Percentiles rank a stretch among this genome's conserved stretches.
phyloP scores from a whole-genome alignment of 2,113 vertebrate species.

The Ornithorhynchus anatinus region DNA sequence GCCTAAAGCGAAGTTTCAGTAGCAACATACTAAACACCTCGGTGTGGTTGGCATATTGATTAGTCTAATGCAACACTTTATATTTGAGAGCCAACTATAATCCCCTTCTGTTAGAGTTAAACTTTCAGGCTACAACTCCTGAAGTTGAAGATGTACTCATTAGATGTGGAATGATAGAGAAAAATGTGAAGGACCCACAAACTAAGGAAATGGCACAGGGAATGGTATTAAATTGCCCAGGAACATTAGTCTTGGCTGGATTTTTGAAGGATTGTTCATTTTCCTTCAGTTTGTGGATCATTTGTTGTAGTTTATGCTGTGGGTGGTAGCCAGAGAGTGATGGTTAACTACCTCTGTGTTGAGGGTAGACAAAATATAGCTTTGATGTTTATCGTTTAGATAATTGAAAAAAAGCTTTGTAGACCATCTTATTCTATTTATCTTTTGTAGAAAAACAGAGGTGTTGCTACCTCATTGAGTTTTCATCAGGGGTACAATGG shows the following conservation, averaged over 20 bases:
- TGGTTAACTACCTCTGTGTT: neutral
- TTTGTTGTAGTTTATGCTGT: conserved; percentile 14
- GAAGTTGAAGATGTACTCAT: neutral
- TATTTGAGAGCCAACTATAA: conserved; percentile 8
- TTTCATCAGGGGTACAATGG: neutral
- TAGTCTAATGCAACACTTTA: neutral
- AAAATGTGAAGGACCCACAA: conserved; percentile 19
- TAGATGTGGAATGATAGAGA: conserved; percentile 11
- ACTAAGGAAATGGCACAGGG: conserved; percentile 36
- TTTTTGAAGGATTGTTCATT: conserved; percentile 24
- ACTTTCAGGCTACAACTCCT: conserved; percentile 6
- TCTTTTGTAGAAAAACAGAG: neutral
- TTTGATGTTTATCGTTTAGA: neutral
- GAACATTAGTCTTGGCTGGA: conserved; percentile 15
- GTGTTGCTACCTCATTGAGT: neutral
- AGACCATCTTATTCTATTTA: neutral
- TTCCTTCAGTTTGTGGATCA: neutral
- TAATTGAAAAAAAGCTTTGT: neutral
- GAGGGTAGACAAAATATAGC: neutral
- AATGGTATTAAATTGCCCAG: conserved; percentile 25
- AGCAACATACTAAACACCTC: neutral
- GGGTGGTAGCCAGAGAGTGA: neutral
- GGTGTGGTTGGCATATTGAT: neutral
- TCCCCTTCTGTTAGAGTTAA: conserved; percentile 4
- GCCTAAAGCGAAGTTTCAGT: neutral